A percentile compares a stretch with the other conserved stretches of the same genome.
These are phyloP conservation scores for Gambusia affinis DNA, from an alignment of 2,113 vertebrate genomes.

Conservation along the genomic window DNA sequence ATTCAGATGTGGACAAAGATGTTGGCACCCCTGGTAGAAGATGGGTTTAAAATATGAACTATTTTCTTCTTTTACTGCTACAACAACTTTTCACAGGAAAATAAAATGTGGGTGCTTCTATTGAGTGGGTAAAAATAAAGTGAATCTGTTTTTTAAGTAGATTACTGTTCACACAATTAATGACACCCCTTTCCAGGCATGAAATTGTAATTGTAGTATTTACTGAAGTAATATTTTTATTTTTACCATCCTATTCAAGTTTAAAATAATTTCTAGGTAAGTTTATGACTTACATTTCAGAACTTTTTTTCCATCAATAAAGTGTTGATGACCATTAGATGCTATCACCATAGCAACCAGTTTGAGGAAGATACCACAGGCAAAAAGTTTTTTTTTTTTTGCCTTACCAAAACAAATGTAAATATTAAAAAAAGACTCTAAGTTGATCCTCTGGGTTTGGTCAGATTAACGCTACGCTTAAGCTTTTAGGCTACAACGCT, in stretches of 20 bases:
- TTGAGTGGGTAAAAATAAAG: neutral
- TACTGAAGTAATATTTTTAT: no score
- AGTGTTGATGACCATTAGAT: neutral
- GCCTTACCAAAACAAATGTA: no score
- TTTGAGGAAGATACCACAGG: neutral
- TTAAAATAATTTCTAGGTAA: no score
- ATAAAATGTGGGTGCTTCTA: neutral
- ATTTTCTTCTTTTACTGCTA: neutral
- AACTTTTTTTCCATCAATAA: no score
- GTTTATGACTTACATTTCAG: no score
- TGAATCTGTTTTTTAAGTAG: neutral
- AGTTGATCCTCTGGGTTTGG: neutral
- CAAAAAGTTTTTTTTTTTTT: no score
- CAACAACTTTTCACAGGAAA: neutral
- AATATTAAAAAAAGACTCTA: no score
- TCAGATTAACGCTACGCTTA: neutral
- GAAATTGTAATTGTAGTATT: neutral
- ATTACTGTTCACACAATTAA: neutral
- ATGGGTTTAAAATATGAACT: no score
- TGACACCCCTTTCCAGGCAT: neutral
- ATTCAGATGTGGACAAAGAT: neutral
- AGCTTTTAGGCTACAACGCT: neutral
- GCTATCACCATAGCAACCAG: neutral
- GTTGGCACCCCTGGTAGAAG: neutral
- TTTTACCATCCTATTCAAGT: no score